Evolutionary conservation across 2,888 invertebrate genomes (phyloP).

Genomic region (Saturnia pavonia): DNA sequence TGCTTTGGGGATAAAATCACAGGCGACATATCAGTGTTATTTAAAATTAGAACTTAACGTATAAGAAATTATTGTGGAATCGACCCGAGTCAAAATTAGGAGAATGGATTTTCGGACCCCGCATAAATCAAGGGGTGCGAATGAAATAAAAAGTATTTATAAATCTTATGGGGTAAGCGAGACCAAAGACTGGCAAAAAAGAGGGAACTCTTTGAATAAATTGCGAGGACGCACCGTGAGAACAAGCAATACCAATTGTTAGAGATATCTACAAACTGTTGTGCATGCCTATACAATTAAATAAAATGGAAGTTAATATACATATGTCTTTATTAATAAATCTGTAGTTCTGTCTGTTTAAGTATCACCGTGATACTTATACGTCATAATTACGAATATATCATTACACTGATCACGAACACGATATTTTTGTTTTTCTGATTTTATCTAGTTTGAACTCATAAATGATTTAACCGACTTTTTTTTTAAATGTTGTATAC

Average conservation of each 20-base stretch:
- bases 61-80: conserved; percentile 60
- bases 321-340: too few relatives aligned
- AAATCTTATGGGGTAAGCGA: conserved; percentile 37
- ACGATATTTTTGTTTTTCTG: too few relatives aligned
- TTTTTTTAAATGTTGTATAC: too few relatives aligned
- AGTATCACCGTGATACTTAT: too few relatives aligned
- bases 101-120: conserved; percentile 52
- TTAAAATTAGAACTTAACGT: conserved; percentile 69
- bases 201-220: conserved; percentile 39
- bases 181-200: conserved; percentile 58
- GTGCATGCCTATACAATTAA: not conserved
- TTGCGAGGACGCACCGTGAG: conserved; percentile 23
- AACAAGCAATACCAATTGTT: conserved; percentile 13
- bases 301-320: not conserved
- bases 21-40: conserved; percentile 68
- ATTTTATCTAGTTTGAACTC: too few relatives aligned
- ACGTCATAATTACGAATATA: too few relatives aligned
- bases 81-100: conserved; percentile 50
- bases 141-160: conserved; percentile 42
- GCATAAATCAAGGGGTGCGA: conserved; percentile 72
- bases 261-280: not conserved
- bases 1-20: conserved; percentile 62
- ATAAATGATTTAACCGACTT: too few relatives aligned
- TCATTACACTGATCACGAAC: too few relatives aligned
- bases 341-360: too few relatives aligned